These are phyloP conservation scores for Florisuga fusca DNA, from an alignment of 2,797 vertebrate species.

Conservation along the genomic window DNA sequence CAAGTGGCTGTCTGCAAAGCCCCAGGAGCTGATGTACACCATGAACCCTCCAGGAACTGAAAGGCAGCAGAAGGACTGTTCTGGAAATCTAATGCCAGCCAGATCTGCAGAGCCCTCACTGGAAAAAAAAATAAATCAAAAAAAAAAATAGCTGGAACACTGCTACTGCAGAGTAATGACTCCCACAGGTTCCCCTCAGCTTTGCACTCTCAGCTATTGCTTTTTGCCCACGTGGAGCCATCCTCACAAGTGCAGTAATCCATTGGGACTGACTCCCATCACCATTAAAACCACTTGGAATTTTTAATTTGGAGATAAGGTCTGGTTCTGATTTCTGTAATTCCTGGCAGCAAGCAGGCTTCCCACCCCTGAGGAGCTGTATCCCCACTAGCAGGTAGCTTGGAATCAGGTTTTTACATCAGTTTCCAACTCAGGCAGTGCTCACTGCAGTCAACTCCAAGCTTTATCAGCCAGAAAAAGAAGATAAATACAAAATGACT, in stretches of 20 bases:
- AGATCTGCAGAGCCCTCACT: not conserved
- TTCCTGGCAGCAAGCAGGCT: not conserved
- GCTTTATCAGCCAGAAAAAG: not conserved
- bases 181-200: not conserved
- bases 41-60: not conserved
- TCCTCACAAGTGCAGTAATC: not conserved
- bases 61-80: not conserved
- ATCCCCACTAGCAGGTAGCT: accelerated
- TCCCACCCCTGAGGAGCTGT: not conserved
- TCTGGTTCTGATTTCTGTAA: not conserved
- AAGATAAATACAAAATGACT: not conserved
- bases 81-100: not conserved
- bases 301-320: not conserved
- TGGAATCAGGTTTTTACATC: no score
- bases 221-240: not conserved
- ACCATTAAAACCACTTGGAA: not conserved
- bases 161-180: not conserved
- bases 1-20: not conserved
- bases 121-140: not conserved
- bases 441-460: not conserved
- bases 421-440: not conserved
- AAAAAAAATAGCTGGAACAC: not conserved
- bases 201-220: not conserved
- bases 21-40: no score
- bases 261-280: not conserved